phyloP scores from a whole-genome alignment of 2,888 invertebrate genomes.

The Acleris holmiana region DNA sequence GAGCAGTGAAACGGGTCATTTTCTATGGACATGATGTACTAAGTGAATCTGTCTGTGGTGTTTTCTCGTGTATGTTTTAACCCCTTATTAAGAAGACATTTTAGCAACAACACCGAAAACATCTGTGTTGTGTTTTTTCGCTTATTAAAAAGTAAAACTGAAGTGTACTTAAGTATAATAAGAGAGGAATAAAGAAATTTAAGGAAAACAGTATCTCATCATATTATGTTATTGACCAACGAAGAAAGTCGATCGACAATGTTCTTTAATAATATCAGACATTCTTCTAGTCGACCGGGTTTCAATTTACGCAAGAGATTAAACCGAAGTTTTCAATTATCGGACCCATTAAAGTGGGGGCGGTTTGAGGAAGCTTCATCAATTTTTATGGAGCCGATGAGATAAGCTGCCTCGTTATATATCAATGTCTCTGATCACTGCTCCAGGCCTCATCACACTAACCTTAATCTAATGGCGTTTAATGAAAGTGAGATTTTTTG shows the following conservation, averaged over 20 bases:
- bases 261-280: constrained; percentile 46
- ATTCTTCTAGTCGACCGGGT: constrained; percentile 59
- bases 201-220: too few species aligned
- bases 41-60: too few species aligned
- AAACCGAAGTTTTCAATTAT: constrained; percentile 76
- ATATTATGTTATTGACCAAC: neutral
- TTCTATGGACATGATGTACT: too few species aligned
- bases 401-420: constrained; percentile 60
- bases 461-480: constrained; percentile 28
- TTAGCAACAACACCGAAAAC: too few species aligned
- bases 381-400: constrained; percentile 62
- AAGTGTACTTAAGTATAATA: too few species aligned
- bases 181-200: too few species aligned
- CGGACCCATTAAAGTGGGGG: constrained; percentile 62
- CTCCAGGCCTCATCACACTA: constrained; percentile 35
- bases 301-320: constrained; percentile 70
- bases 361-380: constrained; percentile 57
- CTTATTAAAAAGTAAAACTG: too few species aligned
- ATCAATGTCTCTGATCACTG: constrained; percentile 56
- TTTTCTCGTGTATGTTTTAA: too few species aligned
- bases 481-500: neutral
- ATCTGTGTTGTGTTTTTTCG: too few species aligned
- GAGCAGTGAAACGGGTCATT: too few species aligned
- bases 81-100: too few species aligned
- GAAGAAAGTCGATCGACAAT: constrained; percentile 2